phyloP scores from a whole-genome alignment of 2,113 vertebrate species.

The Calcarius ornatus region DNA sequence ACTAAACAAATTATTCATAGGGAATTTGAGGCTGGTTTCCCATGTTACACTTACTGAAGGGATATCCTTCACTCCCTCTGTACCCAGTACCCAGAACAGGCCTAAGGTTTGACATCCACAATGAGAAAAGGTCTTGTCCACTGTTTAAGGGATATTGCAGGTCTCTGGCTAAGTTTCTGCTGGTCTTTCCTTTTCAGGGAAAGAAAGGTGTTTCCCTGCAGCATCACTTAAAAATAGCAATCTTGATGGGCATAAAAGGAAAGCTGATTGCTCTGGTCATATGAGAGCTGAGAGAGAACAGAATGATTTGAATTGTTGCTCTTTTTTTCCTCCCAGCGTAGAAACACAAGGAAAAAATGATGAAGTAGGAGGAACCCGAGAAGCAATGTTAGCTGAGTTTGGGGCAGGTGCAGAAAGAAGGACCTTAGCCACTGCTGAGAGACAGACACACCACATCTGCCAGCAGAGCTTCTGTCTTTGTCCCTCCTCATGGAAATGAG shows the following conservation, averaged over 20 bases:
- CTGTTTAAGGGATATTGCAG: neutral
- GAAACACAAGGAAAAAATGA: neutral
- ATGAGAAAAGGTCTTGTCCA: neutral
- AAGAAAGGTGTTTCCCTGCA: neutral
- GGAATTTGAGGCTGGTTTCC: neutral
- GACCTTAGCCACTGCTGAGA: neutral
- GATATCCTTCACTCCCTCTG: neutral
- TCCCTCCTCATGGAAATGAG: neutral
- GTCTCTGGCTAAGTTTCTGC: neutral
- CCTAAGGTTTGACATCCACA: neutral
- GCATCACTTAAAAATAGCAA: neutral
- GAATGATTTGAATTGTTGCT: neutral
- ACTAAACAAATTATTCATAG: conserved; percentile 24
- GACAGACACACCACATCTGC: neutral
- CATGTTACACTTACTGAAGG: neutral
- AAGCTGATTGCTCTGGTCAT: neutral
- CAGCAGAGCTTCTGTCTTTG: neutral
- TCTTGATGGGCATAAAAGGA: neutral
- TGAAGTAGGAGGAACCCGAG: neutral
- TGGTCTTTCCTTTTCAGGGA: neutral
- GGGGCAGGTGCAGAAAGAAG: neutral
- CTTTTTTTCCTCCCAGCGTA: neutral
- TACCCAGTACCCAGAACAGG: neutral
- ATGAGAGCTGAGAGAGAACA: neutral
- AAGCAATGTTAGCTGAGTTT: neutral